phyloP scores from a whole-genome alignment of 2,888 invertebrate genomes.

The Choreutis nemorana region DNA sequence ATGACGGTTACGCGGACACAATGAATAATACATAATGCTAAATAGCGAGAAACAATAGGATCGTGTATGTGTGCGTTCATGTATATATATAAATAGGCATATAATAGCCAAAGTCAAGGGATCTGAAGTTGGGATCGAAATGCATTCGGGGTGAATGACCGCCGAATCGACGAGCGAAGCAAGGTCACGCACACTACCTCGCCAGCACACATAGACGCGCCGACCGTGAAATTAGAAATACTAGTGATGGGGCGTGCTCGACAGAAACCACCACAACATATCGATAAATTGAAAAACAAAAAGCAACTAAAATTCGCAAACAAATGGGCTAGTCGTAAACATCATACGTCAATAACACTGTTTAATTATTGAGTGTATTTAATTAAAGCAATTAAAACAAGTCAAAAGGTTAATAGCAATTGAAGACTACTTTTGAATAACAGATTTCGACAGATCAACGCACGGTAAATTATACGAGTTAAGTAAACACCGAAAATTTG shows the following conservation, averaged over 20 bases:
- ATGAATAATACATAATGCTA: too few species aligned
- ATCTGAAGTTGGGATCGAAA: constrained; percentile 38
- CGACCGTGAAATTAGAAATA: constrained; percentile 62
- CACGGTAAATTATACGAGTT: constrained; percentile 24
- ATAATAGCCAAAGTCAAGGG: constrained; percentile 47
- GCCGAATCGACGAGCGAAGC: constrained; percentile 53
- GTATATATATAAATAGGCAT: constrained; percentile 11
- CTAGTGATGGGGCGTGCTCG: constrained; percentile 28
- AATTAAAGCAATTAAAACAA: too few species aligned
- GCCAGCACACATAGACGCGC: constrained; percentile 30
- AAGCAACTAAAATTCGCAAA: too few species aligned
- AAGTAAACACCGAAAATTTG: constrained; percentile 19
- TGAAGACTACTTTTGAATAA: constrained; percentile 25
- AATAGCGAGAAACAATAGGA: background rate
- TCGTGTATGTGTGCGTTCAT: constrained; percentile 3
- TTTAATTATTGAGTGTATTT: too few species aligned
- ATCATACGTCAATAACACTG: too few species aligned
- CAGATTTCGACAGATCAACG: constrained; percentile 28
- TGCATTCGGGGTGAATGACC: constrained; percentile 53
- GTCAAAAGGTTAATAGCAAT: constrained; percentile 22
- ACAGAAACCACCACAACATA: constrained; percentile 5
- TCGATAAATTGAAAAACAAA: constrained; percentile 20
- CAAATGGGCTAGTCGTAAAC: too few species aligned
- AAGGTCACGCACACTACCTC: constrained; percentile 56
- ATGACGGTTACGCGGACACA: too few species aligned